Base-by-base conservation (phyloP, 1,140 invertebrate genomes). In the Drosophila hydei region DNA sequence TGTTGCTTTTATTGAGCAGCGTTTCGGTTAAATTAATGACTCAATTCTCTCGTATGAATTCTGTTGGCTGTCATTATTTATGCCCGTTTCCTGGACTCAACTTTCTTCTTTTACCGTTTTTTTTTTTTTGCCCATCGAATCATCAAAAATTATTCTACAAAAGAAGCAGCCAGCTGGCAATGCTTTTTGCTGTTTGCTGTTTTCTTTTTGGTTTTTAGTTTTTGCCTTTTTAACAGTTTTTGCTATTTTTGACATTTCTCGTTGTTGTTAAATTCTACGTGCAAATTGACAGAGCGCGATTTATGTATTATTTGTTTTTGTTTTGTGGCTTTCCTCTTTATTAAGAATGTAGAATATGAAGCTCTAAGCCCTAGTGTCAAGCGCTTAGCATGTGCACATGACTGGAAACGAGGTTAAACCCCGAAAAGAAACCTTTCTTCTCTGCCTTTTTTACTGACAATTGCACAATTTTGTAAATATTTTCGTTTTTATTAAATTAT, bases 201-300 rank as follows among this genome's bases (percentile, higher is more conserved):
- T 18, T 21, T 58, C 47, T 51, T 33, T 45, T 21, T 11, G 11
- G 5, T 50, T 45, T 54, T 42, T 48, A 6, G 1, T 11, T 27
- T 47, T 27, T 54, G 25, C 45, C 16, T 18, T 12, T 8, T 21
- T 63, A 45, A 19, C 18, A 4, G 43, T 45, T 21, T 45, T 19
- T 33, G 30, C 43, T 45, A 45, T 21, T 21, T 45, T 45, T 45
- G 43, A 45, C 43, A 45, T 72, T 48, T 48, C 11, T 47, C 33
- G 50, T 75, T 48, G n/a, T 16, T 67, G 60, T 54, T 65, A 36
- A 65, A 48, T 71, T 52, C 67, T 64, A 64, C 75, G 79, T 85
- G 77, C 80, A 79, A 85, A 85, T 85, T 85, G 63, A 79, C 69
- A 71, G 79, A 62, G 61, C 80, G 75, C 74, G 77, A 68, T 60